Evolutionary conservation across 2,888 invertebrate genomes (phyloP).

Genomic region (Hybos culiciformis): DNA sequence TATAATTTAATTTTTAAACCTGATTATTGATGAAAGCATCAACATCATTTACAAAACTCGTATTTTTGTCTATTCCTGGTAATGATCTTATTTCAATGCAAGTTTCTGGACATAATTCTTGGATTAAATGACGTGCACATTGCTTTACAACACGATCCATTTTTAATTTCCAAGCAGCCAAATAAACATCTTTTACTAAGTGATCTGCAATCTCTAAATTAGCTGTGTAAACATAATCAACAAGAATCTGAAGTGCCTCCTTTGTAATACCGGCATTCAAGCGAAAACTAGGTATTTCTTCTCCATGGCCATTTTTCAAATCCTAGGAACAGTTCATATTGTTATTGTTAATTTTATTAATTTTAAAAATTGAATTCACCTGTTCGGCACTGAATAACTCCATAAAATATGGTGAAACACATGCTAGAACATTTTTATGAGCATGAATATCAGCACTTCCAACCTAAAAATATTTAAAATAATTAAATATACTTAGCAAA

Average conservation of each 20-base stretch:
- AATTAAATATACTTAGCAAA: slow-evolving; percentile 3
- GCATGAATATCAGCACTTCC: slow-evolving; percentile 57
- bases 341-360: not conserved
- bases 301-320: slow-evolving; percentile 34
- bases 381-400: slow-evolving; percentile 52
- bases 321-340: slow-evolving; percentile 5
- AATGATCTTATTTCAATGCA: slow-evolving; percentile 47
- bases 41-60: slow-evolving; percentile 47
- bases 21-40: slow-evolving; percentile 56
- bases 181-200: slow-evolving; percentile 59
- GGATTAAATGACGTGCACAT: slow-evolving; percentile 55
- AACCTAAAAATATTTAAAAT: slow-evolving; percentile 35
- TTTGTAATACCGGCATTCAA: slow-evolving; percentile 50
- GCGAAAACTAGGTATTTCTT: slow-evolving; percentile 36
- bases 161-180: slow-evolving; percentile 63
- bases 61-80: slow-evolving; percentile 45
- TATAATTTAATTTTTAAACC: slow-evolving; percentile 39
- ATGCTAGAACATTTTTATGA: slow-evolving; percentile 67
- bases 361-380: slow-evolving; percentile 22
- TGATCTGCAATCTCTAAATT: slow-evolving; percentile 41
- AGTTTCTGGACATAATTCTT: slow-evolving; percentile 46
- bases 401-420: slow-evolving; percentile 62
- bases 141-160: slow-evolving; percentile 59
- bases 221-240: slow-evolving; percentile 74
- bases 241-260: slow-evolving; percentile 55